phyloP scores from a whole-genome alignment of 2,797 vertebrate genomes.

The Squalus acanthias region DNA sequence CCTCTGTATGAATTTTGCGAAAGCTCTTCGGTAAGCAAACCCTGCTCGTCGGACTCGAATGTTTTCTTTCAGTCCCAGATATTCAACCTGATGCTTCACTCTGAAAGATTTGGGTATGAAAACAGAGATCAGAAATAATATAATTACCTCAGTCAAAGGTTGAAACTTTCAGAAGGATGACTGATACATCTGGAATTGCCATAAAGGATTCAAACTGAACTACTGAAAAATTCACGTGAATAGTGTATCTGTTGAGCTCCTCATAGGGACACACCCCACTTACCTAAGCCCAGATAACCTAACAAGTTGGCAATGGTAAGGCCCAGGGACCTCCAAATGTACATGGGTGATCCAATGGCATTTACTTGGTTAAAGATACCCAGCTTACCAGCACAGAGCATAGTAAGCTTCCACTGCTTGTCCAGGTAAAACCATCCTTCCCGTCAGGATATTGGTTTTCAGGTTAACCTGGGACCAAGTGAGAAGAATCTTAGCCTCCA shows the following conservation, averaged over 20 bases:
- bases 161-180: not conserved
- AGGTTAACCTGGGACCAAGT: not conserved
- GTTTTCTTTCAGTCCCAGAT: constrained; percentile 86
- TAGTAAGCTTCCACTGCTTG: not conserved
- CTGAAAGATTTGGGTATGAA: constrained; percentile 51
- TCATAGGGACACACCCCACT: not conserved
- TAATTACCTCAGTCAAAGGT: not conserved
- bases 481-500: not conserved
- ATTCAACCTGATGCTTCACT: constrained; percentile 87
- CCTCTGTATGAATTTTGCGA: constrained; percentile 86
- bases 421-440: not conserved
- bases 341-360: not conserved
- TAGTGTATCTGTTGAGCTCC: not conserved
- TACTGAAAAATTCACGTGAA: not conserved
- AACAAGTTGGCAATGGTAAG: not conserved
- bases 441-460: not conserved
- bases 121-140: not conserved
- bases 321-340: not conserved
- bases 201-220: not conserved
- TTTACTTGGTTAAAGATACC: not conserved
- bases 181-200: not conserved
- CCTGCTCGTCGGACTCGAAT: constrained; percentile 85
- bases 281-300: not conserved
- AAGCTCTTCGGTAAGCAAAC: constrained; percentile 82
- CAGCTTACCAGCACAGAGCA: not conserved